A percentile compares a stretch with the other conserved stretches of the same genome.
These are phyloP conservation scores for Paelopatides confundens DNA, from an alignment of 53 echinoderm and acorn worm species.

Conservation along the genomic window DNA sequence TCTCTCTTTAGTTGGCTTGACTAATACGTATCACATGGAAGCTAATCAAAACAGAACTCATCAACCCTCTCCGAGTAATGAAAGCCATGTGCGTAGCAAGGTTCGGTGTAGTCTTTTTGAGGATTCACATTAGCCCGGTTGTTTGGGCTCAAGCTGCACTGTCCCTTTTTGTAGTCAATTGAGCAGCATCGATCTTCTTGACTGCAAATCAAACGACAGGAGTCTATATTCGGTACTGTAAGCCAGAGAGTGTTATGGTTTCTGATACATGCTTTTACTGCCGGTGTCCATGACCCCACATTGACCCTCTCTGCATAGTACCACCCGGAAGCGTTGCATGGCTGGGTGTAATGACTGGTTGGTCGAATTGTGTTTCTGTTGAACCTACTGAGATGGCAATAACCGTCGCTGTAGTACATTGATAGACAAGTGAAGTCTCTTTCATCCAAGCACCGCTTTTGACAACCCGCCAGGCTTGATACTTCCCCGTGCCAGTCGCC, in stretches of 20 bases:
- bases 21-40: too few relatives aligned
- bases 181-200: neutral
- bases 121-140: neutral
- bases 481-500: neutral
- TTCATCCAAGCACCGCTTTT: neutral
- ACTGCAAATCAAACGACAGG: neutral
- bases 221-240: neutral
- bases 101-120: neutral
- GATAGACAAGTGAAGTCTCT: neutral
- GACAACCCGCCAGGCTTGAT: neutral
- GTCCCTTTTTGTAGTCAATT: neutral
- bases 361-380: neutral
- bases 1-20: too few relatives aligned
- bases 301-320: neutral
- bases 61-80: neutral
- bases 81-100: neutral
- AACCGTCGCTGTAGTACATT: neutral
- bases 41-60: too few relatives aligned
- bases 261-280: neutral
- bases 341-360: neutral
- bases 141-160: neutral
- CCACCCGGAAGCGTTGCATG: neutral
- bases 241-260: neutral
- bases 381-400: neutral
- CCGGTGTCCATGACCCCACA: neutral